Evolutionary conservation across 1,140 invertebrate genomes (phyloP), one percentile per base, ranked within the genome.

Genomic region (Megathymus violae): DNA sequence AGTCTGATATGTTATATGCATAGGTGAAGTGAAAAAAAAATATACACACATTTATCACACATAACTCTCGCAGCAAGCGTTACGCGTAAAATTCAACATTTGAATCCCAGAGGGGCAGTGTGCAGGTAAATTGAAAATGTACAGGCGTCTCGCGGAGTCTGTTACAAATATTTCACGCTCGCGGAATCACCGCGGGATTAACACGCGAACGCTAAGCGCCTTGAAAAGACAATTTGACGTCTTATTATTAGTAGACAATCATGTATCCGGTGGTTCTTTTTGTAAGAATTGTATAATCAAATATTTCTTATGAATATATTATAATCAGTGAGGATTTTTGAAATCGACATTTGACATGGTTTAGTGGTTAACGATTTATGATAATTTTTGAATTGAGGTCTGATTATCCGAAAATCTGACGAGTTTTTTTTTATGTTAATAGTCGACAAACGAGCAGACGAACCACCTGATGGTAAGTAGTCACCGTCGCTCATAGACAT

Each of bases 91-190:
- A 75, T 75, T 75, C 67, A 70, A 70, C 71, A 75, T 77, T 73
- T 47, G 69, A 68, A 73, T 71, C 59, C 76, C 76, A 61, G 60
- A 54, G 69, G 71, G 67, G 56, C 62, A 41, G 59, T 48, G 60
- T 38, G 40, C 41, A 41, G 63, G 56, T 51, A 76, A 82, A 82
- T 82, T 80, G 80, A 79, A 82, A 82, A 82, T 75, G 76, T 78
- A 77, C 67, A 66, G 62, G 43, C 59, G n/a, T 36, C 34, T 11
- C 34, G n/a, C 10, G 62, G 66, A 68, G 71, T 77, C 71, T 78
- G 75, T 71, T 76, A 72, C 77, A 78, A 79, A 80, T 78, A 80
- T 78, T 79, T 82, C 78, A 85, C 76, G 73, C 69, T 67, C 66
- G 60, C 69, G 60, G 79, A 79, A 82, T 82, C 80, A 76, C 71